These are phyloP conservation scores for Haemorhous mexicanus DNA, from an alignment of 2,113 vertebrate species.

Conservation along the genomic window DNA sequence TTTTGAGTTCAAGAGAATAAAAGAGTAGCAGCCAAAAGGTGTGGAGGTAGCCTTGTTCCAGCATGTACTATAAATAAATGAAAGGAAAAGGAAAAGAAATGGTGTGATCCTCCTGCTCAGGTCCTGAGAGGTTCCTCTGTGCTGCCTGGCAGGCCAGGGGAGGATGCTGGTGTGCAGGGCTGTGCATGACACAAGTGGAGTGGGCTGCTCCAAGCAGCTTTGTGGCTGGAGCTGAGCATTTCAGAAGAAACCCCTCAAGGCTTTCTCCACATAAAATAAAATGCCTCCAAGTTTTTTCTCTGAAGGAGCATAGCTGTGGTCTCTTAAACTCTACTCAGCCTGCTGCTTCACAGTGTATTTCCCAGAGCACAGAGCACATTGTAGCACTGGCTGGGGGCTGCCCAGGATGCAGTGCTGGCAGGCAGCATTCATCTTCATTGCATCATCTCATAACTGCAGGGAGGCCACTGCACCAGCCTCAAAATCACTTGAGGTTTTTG, in stretches of 20 bases:
- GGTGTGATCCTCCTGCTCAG: accelerated
- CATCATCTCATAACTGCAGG: neutral
- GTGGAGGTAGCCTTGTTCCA: neutral
- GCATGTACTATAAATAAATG: neutral
- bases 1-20: neutral
- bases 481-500: neutral
- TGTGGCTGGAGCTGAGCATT: neutral
- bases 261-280: neutral
- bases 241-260: neutral
- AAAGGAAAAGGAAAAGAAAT: neutral
- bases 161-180: neutral
- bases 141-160: neutral
- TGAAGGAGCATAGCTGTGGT: neutral
- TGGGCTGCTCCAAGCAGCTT: neutral
- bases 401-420: neutral
- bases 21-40: neutral
- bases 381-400: neutral
- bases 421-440: neutral
- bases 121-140: neutral
- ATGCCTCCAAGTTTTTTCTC: neutral
- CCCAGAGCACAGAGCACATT: neutral
- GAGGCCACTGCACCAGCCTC: neutral
- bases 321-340: neutral
- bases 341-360: neutral
- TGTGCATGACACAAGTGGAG: accelerated